These are phyloP conservation scores for Moxostoma hubbsi DNA, from an alignment of 2,797 vertebrate genomes.

Conservation along the genomic window DNA sequence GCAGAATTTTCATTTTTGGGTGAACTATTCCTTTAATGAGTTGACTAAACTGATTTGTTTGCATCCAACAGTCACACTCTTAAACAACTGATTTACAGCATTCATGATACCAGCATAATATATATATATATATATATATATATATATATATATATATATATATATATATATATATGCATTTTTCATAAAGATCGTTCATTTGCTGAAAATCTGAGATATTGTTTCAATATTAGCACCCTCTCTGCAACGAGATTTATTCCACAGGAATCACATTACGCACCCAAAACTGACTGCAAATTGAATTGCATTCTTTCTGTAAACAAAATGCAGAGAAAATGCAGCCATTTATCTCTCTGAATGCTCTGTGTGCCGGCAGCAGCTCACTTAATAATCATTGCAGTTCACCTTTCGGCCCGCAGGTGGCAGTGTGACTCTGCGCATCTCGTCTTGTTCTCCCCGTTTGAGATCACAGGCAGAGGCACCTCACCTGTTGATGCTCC, in stretches of 20 bases:
- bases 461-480: slow-evolving; percentile 18
- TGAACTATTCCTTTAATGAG: too few species aligned
- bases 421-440: slow-evolving; percentile 60
- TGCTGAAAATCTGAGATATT: not conserved
- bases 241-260: not conserved
- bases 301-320: not conserved
- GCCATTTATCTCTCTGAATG: not conserved
- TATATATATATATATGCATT: not conserved
- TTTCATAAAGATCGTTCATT: not conserved
- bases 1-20: too few species aligned
- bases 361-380: not conserved
- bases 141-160: too few species aligned
- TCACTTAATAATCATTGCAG: not conserved
- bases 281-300: not conserved
- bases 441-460: not conserved
- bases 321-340: not conserved
- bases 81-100: too few species aligned
- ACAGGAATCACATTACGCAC: not conserved
- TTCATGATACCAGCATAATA: too few species aligned
- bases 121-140: too few species aligned
- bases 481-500: slow-evolving; percentile 54
- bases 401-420: slow-evolving; percentile 49
- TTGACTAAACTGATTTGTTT: too few species aligned
- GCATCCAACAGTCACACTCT: too few species aligned
- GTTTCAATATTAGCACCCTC: not conserved